phyloP scores from a whole-genome alignment of 2,797 vertebrate species.

The Stomatorhinus walkeri region DNA sequence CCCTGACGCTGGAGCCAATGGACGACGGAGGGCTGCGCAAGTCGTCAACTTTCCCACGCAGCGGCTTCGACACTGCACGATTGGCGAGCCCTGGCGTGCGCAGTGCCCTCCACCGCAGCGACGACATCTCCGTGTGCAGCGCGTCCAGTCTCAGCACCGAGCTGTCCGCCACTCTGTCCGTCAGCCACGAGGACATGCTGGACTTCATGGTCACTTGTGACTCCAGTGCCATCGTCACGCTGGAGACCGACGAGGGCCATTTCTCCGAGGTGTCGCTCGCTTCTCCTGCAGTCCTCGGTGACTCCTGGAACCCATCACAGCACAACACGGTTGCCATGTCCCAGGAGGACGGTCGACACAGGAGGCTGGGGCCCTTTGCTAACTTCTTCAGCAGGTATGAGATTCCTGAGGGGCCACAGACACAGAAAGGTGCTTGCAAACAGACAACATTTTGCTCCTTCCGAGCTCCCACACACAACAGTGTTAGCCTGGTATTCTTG shows the following conservation, averaged over 20 bases:
- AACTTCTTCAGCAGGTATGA: constrained; percentile 75
- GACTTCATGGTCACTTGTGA: constrained; percentile 81
- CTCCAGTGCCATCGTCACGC: constrained; percentile 84
- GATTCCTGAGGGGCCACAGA: not conserved
- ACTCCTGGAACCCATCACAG: constrained; percentile 37
- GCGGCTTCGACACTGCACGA: constrained; percentile 65
- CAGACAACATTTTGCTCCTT: not conserved
- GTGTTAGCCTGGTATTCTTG: not conserved
- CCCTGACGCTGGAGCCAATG: constrained; percentile 49
- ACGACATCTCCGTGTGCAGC: constrained; percentile 78
- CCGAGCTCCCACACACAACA: not conserved
- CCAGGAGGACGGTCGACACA: constrained; percentile 52
- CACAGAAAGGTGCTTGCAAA: not conserved
- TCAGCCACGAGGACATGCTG: constrained; percentile 82
- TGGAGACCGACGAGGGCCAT: constrained; percentile 69
- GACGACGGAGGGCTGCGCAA: constrained; percentile 55
- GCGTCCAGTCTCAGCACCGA: constrained; percentile 88
- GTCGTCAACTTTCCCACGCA: constrained; percentile 79
- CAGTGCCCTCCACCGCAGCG: constrained; percentile 63
- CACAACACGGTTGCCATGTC: constrained; percentile 22
- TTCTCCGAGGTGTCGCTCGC: constrained; percentile 69
- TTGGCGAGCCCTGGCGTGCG: constrained; percentile 59
- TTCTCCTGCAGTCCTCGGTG: constrained; percentile 37
- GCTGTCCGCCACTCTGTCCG: constrained; percentile 69
- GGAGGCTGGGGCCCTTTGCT: constrained; percentile 66